A percentile compares a stretch with the other conserved stretches of the same genome.
Conservation (phyloP, 2,113 vertebrate genomes). For the Microcebus jonahi region DNA sequence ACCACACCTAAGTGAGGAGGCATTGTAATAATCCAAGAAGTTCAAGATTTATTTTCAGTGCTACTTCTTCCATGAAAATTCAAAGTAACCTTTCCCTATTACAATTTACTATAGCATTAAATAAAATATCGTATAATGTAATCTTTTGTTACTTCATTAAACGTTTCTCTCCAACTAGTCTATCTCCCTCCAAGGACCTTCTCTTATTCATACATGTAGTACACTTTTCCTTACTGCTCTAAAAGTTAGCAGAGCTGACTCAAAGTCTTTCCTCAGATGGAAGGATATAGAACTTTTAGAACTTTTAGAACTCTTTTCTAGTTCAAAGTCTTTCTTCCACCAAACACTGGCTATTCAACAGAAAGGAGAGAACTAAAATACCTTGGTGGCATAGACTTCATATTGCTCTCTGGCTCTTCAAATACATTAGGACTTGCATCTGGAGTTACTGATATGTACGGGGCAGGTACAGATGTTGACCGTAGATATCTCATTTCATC, state of each 20-base stretch:
- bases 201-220: background rate
- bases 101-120: background rate
- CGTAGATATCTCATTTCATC: slow-evolving; percentile 99
- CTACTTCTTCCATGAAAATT: background rate
- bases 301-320: background rate
- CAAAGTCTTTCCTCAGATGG: background rate
- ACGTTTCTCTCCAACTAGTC: slow-evolving; percentile 6
- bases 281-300: background rate
- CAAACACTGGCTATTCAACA: slow-evolving; percentile 43
- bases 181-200: background rate
- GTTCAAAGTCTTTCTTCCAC: slow-evolving; percentile 33
- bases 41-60: background rate
- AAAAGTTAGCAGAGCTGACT: background rate
- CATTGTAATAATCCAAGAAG: background rate
- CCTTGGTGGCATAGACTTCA: slow-evolving; percentile 99
- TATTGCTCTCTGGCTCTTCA: slow-evolving; percentile 98
- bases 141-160: background rate
- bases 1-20: background rate
- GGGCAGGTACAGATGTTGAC: slow-evolving; percentile 97
- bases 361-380: slow-evolving; percentile 80
- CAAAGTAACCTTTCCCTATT: background rate
- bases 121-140: background rate
- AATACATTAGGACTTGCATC: slow-evolving; percentile 98
- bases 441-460: slow-evolving; percentile 98
- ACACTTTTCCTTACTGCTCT: background rate